Conservation (phyloP, 1,140 invertebrate genomes). For the Microplitis mediator region DNA sequence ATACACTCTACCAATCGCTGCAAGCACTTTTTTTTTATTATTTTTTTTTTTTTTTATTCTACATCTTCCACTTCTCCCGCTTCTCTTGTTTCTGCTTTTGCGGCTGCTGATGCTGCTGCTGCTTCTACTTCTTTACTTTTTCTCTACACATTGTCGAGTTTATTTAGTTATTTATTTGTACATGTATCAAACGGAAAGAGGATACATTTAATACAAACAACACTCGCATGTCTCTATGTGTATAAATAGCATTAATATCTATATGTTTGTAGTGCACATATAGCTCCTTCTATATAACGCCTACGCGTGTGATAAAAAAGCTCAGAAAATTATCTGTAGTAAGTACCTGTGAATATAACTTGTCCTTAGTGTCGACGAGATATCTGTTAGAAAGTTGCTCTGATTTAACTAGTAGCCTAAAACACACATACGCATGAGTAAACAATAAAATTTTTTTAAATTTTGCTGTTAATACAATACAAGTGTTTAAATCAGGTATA, state of each 20-base stretch:
- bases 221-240: background rate
- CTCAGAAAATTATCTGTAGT: constrained; percentile 21
- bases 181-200: background rate
- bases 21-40: constrained; percentile 15
- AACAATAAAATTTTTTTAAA: too few relatives aligned
- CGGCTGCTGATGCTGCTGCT: too few relatives aligned
- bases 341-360: constrained; percentile 11
- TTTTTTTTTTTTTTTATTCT: background rate
- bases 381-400: background rate
- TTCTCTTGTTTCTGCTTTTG: background rate
- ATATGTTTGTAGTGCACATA: background rate
- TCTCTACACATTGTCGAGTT: too few relatives aligned
- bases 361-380: background rate
- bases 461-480: too few relatives aligned
- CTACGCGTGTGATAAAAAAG: constrained; percentile 26
- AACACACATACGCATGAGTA: too few relatives aligned
- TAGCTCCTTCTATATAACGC: background rate
- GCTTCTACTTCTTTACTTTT: too few relatives aligned
- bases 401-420: background rate
- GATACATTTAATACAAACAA: background rate
- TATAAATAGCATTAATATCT: background rate
- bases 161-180: background rate
- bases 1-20: constrained; percentile 27
- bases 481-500: too few relatives aligned
- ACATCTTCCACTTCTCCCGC: background rate